These are phyloP conservation scores for Polyommatus iphigenia DNA, from an alignment of 2,888 invertebrate genomes.

Conservation along the genomic window DNA sequence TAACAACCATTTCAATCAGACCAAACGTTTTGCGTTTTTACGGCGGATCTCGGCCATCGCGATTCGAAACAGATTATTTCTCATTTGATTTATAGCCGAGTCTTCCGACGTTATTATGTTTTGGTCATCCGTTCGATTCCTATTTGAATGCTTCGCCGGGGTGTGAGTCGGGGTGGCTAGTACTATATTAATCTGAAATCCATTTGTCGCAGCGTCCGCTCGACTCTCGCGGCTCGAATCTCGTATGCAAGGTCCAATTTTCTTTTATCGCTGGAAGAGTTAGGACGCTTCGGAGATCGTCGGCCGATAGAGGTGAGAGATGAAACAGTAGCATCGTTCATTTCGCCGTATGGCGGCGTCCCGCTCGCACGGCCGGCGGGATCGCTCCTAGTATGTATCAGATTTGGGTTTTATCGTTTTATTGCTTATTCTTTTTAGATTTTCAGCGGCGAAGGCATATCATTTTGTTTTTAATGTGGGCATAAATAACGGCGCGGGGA, in stretches of 20 bases:
- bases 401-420: slow-evolving; percentile 81
- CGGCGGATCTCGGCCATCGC: slow-evolving; percentile 62
- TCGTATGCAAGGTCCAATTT: slow-evolving; percentile 63
- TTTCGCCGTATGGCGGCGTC: slow-evolving; percentile 72
- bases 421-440: slow-evolving; percentile 81
- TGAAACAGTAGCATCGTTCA: slow-evolving; percentile 80
- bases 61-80: slow-evolving; percentile 81
- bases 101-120: slow-evolving; percentile 80
- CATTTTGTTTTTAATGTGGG: slow-evolving; percentile 79
- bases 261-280: slow-evolving; percentile 64
- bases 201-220: slow-evolving; percentile 77
- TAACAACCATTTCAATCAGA: slow-evolving; percentile 78
- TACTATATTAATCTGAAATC: slow-evolving; percentile 81
- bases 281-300: slow-evolving; percentile 77
- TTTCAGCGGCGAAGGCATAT: slow-evolving; percentile 79
- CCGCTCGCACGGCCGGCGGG: slow-evolving; percentile 71
- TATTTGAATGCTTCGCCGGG: slow-evolving; percentile 80
- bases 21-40: slow-evolving; percentile 80
- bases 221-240: slow-evolving; percentile 60
- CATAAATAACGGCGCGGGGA: slow-evolving; percentile 75
- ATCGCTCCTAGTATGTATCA: slow-evolving; percentile 78
- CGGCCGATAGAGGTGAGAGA: slow-evolving; percentile 78
- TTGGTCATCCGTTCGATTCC: slow-evolving; percentile 81
- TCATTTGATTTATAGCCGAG: slow-evolving; percentile 81
- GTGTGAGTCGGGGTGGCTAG: slow-evolving; percentile 78